These are phyloP conservation scores for Electrona antarctica DNA, from an alignment of 2,113 vertebrate genomes.

Conservation along the genomic window DNA sequence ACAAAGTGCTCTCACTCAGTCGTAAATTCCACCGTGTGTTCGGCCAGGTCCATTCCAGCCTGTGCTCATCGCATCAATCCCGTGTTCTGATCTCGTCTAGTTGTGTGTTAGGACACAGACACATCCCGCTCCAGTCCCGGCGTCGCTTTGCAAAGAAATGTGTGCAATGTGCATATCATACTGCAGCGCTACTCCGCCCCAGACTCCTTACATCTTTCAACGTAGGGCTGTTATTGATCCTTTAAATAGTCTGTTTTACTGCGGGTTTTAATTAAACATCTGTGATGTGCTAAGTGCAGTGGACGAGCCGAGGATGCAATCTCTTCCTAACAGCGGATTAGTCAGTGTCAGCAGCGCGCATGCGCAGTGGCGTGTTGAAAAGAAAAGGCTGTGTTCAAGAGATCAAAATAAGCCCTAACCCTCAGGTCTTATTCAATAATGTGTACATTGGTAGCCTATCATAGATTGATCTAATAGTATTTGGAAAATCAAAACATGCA, in stretches of 20 bases:
- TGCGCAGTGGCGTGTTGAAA: slow-evolving; percentile 62
- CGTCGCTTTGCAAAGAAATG: slow-evolving; percentile 32
- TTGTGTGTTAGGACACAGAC: slow-evolving; percentile 35
- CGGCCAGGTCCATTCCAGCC: slow-evolving; percentile 36
- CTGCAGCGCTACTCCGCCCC: slow-evolving; percentile 28
- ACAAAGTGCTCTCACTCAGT: not conserved
- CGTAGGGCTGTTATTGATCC: slow-evolving; percentile 12
- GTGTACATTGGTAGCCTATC: slow-evolving; percentile 2
- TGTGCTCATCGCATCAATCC: slow-evolving; percentile 49
- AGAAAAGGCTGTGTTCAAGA: slow-evolving; percentile 60
- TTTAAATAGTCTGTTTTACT: slow-evolving; percentile 4
- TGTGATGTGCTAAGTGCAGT: slow-evolving; percentile 56
- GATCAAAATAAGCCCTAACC: slow-evolving; percentile 57
- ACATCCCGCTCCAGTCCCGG: slow-evolving; percentile 58
- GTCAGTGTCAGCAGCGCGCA: slow-evolving; percentile 78
- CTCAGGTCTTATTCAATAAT: slow-evolving; percentile 33
- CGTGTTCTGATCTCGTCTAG: slow-evolving; percentile 33
- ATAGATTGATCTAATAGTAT: slow-evolving; percentile 1
- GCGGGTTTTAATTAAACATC: slow-evolving; percentile 49
- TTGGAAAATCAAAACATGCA: slow-evolving; percentile 8
- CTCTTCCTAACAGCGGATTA: slow-evolving; percentile 73
- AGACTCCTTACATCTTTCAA: not conserved
- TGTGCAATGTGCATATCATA: slow-evolving; percentile 1
- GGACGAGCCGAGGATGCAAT: slow-evolving; percentile 61
- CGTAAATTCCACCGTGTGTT: slow-evolving; percentile 20